phyloP scores from a whole-genome alignment of 23 tunicate genomes.

The Aplidium turbinatum region DNA sequence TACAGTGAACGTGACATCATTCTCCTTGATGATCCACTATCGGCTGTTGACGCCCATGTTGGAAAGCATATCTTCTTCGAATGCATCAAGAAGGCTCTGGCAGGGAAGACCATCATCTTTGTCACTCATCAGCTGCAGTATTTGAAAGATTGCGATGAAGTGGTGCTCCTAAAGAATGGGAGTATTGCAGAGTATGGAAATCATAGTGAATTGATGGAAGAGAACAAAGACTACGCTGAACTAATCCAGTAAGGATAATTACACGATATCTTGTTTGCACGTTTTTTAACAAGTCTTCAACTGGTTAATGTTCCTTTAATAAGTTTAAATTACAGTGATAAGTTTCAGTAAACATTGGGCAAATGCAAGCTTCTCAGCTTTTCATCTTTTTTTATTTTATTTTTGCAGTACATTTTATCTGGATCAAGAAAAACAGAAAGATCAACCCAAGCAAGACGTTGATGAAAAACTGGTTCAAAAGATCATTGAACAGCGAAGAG shows the following conservation, averaged over 20 bases:
- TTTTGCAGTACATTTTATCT: slow-evolving; percentile 67
- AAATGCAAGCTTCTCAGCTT: too few relatives aligned
- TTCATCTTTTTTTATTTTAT: too few relatives aligned
- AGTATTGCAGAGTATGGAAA: slow-evolving; percentile 74
- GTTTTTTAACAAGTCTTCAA: too few relatives aligned
- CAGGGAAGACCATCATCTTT: slow-evolving; percentile 70
- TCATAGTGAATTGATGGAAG: slow-evolving; percentile 73
- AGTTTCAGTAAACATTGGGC: too few relatives aligned
- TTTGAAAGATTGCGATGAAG: slow-evolving; percentile 93
- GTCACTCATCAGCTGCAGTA: slow-evolving; percentile 97
- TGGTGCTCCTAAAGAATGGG: slow-evolving; percentile 75
- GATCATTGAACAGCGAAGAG: slow-evolving; percentile 23
- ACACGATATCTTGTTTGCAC: too few relatives aligned
- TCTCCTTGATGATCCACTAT: slow-evolving; percentile 90
- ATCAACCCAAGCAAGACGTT: slow-evolving; percentile 26
- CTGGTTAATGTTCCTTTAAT: too few relatives aligned
- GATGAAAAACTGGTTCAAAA: slow-evolving; percentile 55
- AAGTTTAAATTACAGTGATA: too few relatives aligned
- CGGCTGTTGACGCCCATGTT: slow-evolving; percentile 99
- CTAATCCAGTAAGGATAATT: slow-evolving; percentile 23
- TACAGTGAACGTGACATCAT: slow-evolving; percentile 86
- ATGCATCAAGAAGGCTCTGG: slow-evolving; percentile 76
- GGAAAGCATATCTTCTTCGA: slow-evolving; percentile 95
- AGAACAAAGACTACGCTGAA: slow-evolving; percentile 29
- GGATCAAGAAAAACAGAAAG: slow-evolving; percentile 72